Evolutionary conservation across 1,140 invertebrate genomes (phyloP).

Genomic region (Dinoponera quadriceps): DNA sequence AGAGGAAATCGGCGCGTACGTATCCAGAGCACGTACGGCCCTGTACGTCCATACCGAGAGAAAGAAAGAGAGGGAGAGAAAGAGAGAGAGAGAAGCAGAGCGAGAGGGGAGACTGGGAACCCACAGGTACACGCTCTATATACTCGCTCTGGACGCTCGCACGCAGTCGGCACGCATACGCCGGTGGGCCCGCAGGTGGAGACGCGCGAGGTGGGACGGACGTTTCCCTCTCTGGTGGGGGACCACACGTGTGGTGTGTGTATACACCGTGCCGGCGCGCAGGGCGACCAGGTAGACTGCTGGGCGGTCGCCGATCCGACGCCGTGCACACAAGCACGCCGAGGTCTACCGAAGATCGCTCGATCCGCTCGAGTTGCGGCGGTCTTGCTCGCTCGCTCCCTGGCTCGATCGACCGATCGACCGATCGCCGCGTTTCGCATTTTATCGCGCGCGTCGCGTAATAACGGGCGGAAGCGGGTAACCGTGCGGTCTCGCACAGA

Average conservation of each 20-base stretch:
- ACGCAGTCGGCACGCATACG: conserved; percentile 64
- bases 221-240: conserved; percentile 63
- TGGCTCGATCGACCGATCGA: conserved; percentile 40
- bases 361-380: conserved; percentile 22
- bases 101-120: conserved; percentile 28
- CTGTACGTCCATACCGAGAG: conserved; percentile 83
- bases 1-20: conserved; percentile 77
- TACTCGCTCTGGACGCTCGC: conserved; percentile 70
- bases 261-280: conserved; percentile 74
- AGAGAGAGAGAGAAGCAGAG: background rate
- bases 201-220: conserved; percentile 57
- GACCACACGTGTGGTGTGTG: conserved; percentile 77
- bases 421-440: conserved; percentile 18
- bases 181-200: conserved; percentile 62
- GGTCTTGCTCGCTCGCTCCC: background rate
- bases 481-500: background rate
- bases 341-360: conserved; percentile 41
- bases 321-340: conserved; percentile 47
- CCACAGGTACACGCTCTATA: conserved; percentile 75
- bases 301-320: conserved; percentile 67
- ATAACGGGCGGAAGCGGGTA: background rate
- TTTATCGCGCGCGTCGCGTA: conserved; percentile 24
- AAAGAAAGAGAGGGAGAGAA: conserved; percentile 15
- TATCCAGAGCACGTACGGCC: conserved; percentile 84
- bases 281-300: conserved; percentile 74